A percentile compares a stretch with the other conserved stretches of the same genome.
Evolutionary conservation across 2,888 invertebrate species (phyloP).

Genomic region (Lapara coniferarum): DNA sequence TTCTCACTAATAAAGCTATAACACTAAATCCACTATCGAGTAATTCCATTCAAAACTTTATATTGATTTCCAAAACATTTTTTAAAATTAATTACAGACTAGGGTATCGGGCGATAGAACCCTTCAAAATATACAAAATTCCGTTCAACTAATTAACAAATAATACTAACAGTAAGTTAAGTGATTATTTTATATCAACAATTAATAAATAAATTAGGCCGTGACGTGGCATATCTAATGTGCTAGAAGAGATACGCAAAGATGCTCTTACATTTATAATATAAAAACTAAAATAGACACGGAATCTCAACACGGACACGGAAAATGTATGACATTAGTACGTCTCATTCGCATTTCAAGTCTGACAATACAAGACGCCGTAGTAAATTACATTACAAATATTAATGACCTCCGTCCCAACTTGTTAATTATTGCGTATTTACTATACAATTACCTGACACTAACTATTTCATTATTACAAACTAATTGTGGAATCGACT

Average conservation of each 20-base stretch:
- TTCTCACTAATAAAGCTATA: neutral
- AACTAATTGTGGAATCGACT: conserved; percentile 38
- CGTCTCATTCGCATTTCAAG: neutral
- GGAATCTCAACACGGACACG: neutral
- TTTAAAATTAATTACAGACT: neutral
- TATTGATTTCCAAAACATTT: neutral
- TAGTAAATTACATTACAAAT: conserved; percentile 26
- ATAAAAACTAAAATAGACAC: neutral
- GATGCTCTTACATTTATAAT: too few relatives aligned
- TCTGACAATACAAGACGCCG: neutral
- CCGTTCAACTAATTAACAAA: too few relatives aligned
- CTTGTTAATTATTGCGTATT: conserved; percentile 52
- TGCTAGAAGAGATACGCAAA: too few relatives aligned
- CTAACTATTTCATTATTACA: conserved; percentile 48
- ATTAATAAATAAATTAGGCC: too few relatives aligned
- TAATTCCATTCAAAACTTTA: neutral
- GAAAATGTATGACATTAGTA: neutral
- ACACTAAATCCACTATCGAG: neutral
- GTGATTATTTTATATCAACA: too few relatives aligned
- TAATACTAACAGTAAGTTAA: too few relatives aligned
- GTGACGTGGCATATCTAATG: too few relatives aligned
- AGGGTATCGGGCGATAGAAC: neutral
- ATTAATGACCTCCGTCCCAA: conserved; percentile 45
- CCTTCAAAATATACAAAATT: too few relatives aligned
- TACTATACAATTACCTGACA: conserved; percentile 49